A percentile compares a stretch with the other conserved stretches of the same genome.
phyloP scores from a whole-genome alignment of 2,888 invertebrate genomes.

The Lasioglossum zephyrum region DNA sequence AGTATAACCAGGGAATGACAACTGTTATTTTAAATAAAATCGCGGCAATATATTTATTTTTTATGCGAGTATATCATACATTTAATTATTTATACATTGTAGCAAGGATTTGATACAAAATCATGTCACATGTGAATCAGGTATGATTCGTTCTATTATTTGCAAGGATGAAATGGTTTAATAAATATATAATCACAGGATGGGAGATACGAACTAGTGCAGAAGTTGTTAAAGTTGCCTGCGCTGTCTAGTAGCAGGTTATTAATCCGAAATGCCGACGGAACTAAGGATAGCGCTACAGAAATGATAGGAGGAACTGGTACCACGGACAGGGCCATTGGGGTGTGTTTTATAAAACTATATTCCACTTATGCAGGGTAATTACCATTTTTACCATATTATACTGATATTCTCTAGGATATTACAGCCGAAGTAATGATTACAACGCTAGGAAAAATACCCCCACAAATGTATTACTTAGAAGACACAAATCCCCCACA shows the following conservation, averaged over 20 bases:
- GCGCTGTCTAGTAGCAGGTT: conserved; percentile 34
- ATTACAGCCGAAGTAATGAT: conserved; percentile 73
- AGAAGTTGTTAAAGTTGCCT: conserved; percentile 40
- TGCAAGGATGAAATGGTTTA: neutral
- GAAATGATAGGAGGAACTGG: conserved; percentile 70
- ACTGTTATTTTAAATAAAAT: conserved; percentile 23
- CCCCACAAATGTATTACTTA: conserved; percentile 74
- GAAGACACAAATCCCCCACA: conserved; percentile 61
- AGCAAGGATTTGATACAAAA: neutral
- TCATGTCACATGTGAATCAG: conserved; percentile 25
- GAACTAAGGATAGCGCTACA: conserved; percentile 60
- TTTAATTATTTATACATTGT: neutral
- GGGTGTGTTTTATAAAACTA: conserved; percentile 57
- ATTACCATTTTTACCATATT: neutral
- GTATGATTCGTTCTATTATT: conserved; percentile 4
- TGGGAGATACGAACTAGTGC: conserved; percentile 28
- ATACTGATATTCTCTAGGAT: conserved; percentile 60
- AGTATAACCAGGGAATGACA: conserved; percentile 10
- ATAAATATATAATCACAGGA: conserved; percentile 18
- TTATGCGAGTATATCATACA: neutral
- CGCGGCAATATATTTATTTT: conserved; percentile 5
- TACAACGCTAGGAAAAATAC: conserved; percentile 74
- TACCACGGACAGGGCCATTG: conserved; percentile 69
- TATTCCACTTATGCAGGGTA: neutral
- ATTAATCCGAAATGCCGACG: conserved; percentile 14